Evolutionary conservation across 2,888 invertebrate genomes (phyloP), one percentile per base, ranked within the genome.

Genomic region (Harpalus rufipes): DNA sequence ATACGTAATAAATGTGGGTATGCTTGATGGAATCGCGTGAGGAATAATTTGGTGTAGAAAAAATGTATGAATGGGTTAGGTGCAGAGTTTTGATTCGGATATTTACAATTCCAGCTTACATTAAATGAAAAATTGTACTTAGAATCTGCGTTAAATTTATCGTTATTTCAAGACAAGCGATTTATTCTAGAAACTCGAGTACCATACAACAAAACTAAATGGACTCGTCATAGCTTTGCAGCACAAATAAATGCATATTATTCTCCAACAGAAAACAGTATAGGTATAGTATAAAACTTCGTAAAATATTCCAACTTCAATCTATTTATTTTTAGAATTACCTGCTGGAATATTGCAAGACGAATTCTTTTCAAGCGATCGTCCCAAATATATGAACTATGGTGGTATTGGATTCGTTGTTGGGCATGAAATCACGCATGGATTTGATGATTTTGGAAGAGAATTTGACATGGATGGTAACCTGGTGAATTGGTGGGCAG

Each of bases 381-480:
- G 98, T 21, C 98, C 98, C 0, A 95, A 95, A 87, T 98, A 97
- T 90, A 96, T 97, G 96, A 97, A 97, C 90, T 97, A 96, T 88
- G 97, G 97, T 16, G 96, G 96, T 2, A 97, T 98, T 86, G 97
- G 97, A 1, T 97, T 96, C 89, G 96, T 97, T 2, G 97, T 97
- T 88, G 97, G 97, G 0, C 97, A 97, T 89, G 97, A 97, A 92
- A 97, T 98, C 81, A 97, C 97, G 0, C 97, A 97, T 89, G 97
- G 97, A 8, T 97, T 97, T 88, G 97, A 97, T 89, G 96, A 96
- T 89, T 95, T 96, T 93, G 97, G 98, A 76, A 94, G 98, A 74
- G 97, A 97, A 92, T 98, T 97, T 89, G 97, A 98, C 91, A 95
- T 96, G 87, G 94, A 96, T 86, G 98, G 98, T 12, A 98, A 98